Evolutionary conservation across 2,113 vertebrate genomes (phyloP), one percentile per base, ranked within the genome.

Genomic region (Colaptes auratus): DNA sequence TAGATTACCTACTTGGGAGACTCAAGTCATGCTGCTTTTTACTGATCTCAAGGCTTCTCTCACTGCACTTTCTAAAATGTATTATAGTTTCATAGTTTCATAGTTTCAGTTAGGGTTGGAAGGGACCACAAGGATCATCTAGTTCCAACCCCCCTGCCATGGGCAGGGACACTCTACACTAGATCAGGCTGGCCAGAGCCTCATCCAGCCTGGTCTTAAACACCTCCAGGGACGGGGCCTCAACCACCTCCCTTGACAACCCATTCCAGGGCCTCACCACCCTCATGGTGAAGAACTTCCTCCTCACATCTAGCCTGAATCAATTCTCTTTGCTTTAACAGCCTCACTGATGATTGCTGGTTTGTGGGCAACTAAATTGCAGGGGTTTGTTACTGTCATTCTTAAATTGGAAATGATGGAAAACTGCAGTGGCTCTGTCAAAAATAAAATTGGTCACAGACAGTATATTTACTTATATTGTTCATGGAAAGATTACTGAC

Each of bases 331-430:
- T 86, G 35, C 14, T 89, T 85, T 90, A 91, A 70, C 63, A 91
- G 8, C 15, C 18, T 80, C 52, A 33, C 20, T 90, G 86, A 71
- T 15, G 72, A 95, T 90, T 91, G 64, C 82, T 90, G n/a, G 42
- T 90, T 91, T 83, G 89, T 93, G 88, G 82, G 75, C 88, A 79
- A 93, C 21, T 93, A 90, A 90, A 95, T 81, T 83, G 91, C 72
- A 93, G 82, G 90, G 82, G 55, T 94, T 94, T 93, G 72, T 94
- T 93, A 92, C 76, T 75, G 59, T 67, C 70, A 28, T 75, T 82
- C 92, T 86, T 84, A 94, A 96, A 92, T 48, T 90, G 70, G 92
- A 95, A 96, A 90, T 73, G 55, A 78, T 76, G 89, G 91, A 87
- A 96, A 94, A 89, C 81, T 82, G n/a, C 77, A 86, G 35, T 63